Conservation (phyloP, 2,797 vertebrate species). For the Acanthopagrus latus region DNA sequence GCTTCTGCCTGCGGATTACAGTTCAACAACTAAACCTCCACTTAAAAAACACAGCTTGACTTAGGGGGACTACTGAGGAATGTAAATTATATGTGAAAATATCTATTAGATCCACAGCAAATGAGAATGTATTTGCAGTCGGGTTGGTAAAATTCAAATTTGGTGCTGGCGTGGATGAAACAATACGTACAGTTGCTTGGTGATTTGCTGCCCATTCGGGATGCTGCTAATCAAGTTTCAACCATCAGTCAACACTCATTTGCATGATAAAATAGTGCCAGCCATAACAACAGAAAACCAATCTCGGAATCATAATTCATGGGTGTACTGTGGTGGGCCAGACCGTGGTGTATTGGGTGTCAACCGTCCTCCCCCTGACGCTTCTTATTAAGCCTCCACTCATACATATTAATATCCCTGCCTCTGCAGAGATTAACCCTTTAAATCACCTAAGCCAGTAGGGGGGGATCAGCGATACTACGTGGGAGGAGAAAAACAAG, state of each 20-base stretch:
- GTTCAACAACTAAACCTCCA: conserved; percentile 45
- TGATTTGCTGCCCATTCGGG: conserved; percentile 78
- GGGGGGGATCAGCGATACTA: conserved; percentile 41
- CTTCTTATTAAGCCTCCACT: conserved; percentile 82
- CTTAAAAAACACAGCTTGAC: conserved; percentile 50
- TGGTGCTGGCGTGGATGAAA: conserved; percentile 39
- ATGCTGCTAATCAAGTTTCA: conserved; percentile 78
- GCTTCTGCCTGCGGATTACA: conserved; percentile 51
- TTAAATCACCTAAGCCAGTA: conserved; percentile 71
- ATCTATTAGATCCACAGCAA: conserved; percentile 10
- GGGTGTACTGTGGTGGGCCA: conserved; percentile 60
- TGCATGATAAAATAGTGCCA: conserved; percentile 81
- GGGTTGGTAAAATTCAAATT: conserved; percentile 41
- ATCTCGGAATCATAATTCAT: conserved; percentile 81
- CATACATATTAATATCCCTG: conserved; percentile 86
- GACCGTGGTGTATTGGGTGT: conserved; percentile 73
- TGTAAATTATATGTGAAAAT: conserved; percentile 46
- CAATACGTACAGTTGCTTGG: conserved; percentile 50
- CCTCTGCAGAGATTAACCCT: conserved; percentile 81
- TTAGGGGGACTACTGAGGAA: conserved; percentile 29
- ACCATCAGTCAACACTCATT: conserved; percentile 79
- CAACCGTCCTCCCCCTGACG: conserved; percentile 75
- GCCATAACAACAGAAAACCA: conserved; percentile 79
- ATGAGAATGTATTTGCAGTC: conserved; percentile 13
- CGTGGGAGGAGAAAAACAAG: conserved; percentile 48